Percentiles rank a stretch among this genome's conserved stretches.
Evolutionary conservation across 1,140 invertebrate species (phyloP).

Genomic region (Caenorhabditis elegans): WBcel235 BX284604.4:3356001-3356500

Average conservation of each 20-base stretch:
- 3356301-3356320: slow-evolving; percentile 39
- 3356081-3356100: background rate
- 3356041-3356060: no score
- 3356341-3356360: slow-evolving; percentile 35
- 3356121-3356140: background rate
- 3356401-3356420: slow-evolving; percentile 29
- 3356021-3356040: no score
- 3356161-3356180: slow-evolving; percentile 39
- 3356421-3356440: slow-evolving; percentile 33
- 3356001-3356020: no score
- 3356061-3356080: background rate
- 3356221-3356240: slow-evolving; percentile 28
- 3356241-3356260: slow-evolving; percentile 25
- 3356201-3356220: slow-evolving; percentile 37
- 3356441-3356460: slow-evolving; percentile 42
- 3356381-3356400: slow-evolving; percentile 39
- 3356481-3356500: no score
- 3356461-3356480: no score
- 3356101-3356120: slow-evolving; percentile 1
- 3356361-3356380: slow-evolving; percentile 29
- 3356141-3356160: slow-evolving; percentile 29
- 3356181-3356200: slow-evolving; percentile 31
- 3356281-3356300: slow-evolving; percentile 14
- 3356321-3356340: slow-evolving; percentile 38
- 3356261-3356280: slow-evolving; percentile 24